These are phyloP conservation scores for Fragum whitleyi DNA, from an alignment of 2,888 invertebrate genomes.

Conservation along the genomic window DNA sequence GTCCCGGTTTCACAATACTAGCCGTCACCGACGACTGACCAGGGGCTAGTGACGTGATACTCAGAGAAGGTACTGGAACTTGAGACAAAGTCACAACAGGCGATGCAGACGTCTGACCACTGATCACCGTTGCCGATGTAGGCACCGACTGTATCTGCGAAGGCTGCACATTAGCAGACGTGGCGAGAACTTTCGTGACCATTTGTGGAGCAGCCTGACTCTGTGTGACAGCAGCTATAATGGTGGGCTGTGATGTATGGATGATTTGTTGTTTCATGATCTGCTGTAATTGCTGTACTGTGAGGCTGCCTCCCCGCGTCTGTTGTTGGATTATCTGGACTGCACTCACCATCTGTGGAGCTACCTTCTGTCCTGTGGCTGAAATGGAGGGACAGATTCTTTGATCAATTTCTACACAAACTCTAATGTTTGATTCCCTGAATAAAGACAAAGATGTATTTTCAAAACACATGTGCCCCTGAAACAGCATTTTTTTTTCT, in stretches of 20 bases:
- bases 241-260: slow-evolving; percentile 68
- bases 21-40: slow-evolving; percentile 61
- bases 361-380: slow-evolving; percentile 60
- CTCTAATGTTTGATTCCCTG: no score
- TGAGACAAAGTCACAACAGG: slow-evolving; percentile 47
- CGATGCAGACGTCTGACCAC: slow-evolving; percentile 33
- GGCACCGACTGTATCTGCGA: slow-evolving; percentile 77
- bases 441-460: no score
- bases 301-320: slow-evolving; percentile 61
- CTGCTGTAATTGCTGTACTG: slow-evolving; percentile 76
- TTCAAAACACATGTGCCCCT: no score
- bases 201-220: slow-evolving; percentile 76
- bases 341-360: slow-evolving; percentile 74
- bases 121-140: slow-evolving; percentile 61
- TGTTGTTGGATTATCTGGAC: slow-evolving; percentile 89
- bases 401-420: no score
- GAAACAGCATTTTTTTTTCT: no score
- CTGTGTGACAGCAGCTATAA: slow-evolving; percentile 80
- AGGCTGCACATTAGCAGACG: slow-evolving; percentile 63
- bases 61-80: slow-evolving; percentile 58
- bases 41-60: slow-evolving; percentile 57
- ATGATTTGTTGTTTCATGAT: slow-evolving; percentile 88
- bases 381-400: neutral
- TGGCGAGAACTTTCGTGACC: slow-evolving; percentile 74
- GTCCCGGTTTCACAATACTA: slow-evolving; percentile 69